Conservation (phyloP, 2,888 invertebrate species). For the Timema cristinae region DNA sequence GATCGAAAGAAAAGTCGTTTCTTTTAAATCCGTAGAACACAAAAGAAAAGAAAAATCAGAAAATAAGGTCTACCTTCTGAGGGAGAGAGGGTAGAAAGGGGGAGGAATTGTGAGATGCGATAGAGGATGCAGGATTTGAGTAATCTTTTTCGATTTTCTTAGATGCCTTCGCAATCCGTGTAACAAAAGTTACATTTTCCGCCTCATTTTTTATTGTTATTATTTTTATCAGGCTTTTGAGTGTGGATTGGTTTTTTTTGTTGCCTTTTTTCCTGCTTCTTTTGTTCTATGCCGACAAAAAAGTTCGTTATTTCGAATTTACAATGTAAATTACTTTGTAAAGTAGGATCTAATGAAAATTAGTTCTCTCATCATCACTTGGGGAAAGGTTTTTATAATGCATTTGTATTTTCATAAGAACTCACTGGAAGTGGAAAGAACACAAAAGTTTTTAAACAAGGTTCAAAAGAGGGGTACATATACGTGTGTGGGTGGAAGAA, state of each 20-base stretch:
- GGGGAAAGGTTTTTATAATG: too few relatives aligned
- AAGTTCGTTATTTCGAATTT: slow-evolving; percentile 8
- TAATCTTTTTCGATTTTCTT: slow-evolving; percentile 14
- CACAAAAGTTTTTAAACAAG: too few relatives aligned
- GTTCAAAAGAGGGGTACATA: too few relatives aligned
- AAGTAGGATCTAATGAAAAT: slow-evolving; percentile 14
- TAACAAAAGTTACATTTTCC: slow-evolving; percentile 12
- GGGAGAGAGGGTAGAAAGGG: not conserved
- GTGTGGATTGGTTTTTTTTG: not conserved
- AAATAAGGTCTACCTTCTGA: too few relatives aligned
- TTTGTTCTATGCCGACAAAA: not conserved
- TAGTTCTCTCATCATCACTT: slow-evolving; percentile 11
- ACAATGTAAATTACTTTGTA: slow-evolving; percentile 15
- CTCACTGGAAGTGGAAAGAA: too few relatives aligned
- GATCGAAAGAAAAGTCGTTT: slow-evolving; percentile 11
- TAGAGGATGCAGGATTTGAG: slow-evolving; percentile 7
- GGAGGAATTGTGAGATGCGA: not conserved
- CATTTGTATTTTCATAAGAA: too few relatives aligned
- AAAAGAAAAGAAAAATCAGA: slow-evolving; percentile 3
- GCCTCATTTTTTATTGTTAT: slow-evolving; percentile 12
- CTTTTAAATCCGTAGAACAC: slow-evolving; percentile 12
- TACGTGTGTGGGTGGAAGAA: too few relatives aligned
- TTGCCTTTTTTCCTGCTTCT: too few relatives aligned
- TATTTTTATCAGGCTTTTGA: slow-evolving; percentile 12
- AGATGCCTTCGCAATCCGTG: slow-evolving; percentile 1